phyloP scores from a whole-genome alignment of 1,140 invertebrate species.

The Asobara japonica region DNA sequence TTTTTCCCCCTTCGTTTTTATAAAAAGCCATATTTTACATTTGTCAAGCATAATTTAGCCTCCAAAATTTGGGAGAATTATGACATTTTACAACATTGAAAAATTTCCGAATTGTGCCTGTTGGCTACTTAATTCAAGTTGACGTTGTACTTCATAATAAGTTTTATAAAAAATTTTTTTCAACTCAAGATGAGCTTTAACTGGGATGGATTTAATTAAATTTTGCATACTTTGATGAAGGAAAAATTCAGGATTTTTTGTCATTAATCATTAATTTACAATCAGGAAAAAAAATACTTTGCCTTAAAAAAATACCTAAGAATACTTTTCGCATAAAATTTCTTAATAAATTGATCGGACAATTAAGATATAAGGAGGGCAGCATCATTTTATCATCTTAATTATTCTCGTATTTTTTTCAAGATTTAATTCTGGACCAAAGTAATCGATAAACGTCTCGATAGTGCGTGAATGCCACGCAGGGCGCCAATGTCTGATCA shows the following conservation, averaged over 20 bases:
- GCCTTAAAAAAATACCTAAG: background rate
- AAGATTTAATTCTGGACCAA: background rate
- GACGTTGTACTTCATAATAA: too few species aligned
- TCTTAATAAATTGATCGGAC: background rate
- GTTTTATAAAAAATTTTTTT: too few species aligned
- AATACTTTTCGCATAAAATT: too few species aligned
- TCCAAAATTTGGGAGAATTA: background rate
- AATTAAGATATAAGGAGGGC: background rate
- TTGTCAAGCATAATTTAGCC: background rate
- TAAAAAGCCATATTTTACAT: slow-evolving; percentile 4
- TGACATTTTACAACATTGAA: too few species aligned
- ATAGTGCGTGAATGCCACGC: background rate
- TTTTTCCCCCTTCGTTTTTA: slow-evolving; percentile 9
- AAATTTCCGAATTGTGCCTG: too few species aligned
- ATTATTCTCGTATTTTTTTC: background rate
- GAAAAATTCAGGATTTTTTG: too few species aligned
- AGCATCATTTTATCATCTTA: background rate
- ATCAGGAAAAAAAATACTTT: background rate
- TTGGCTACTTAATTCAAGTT: too few species aligned
- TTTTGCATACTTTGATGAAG: too few species aligned
- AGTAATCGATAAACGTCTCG: background rate
- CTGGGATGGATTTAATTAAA: too few species aligned
- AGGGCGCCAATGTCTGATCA: slow-evolving; percentile 1
- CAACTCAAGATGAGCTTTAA: too few species aligned
- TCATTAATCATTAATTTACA: background rate